Conservation (phyloP, 2,113 vertebrate genomes). For the Rhabdomys dilectus region DNA sequence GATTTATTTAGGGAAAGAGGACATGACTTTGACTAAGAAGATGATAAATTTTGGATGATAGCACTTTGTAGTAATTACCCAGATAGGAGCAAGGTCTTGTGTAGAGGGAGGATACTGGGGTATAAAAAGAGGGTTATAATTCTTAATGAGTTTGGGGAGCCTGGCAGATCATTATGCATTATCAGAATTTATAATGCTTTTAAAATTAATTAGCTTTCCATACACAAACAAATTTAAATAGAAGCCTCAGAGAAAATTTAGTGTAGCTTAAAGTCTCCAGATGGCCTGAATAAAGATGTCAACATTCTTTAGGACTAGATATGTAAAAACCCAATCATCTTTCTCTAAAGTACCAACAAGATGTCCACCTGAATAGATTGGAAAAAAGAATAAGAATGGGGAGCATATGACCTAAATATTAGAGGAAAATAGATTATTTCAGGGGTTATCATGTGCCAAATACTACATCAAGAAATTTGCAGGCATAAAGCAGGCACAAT, state of each 20-base stretch:
- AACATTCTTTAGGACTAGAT: neutral
- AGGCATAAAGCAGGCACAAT: neutral
- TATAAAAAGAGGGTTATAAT: neutral
- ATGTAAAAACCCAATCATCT: neutral
- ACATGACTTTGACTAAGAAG: neutral
- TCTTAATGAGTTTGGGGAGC: constrained; percentile 24
- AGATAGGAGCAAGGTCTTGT: constrained; percentile 9
- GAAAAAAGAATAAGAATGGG: neutral
- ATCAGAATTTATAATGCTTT: constrained; percentile 58
- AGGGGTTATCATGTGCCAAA: neutral
- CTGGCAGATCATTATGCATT: constrained; percentile 45
- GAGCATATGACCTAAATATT: neutral
- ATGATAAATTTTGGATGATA: constrained; percentile 57
- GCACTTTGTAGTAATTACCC: constrained; percentile 55
- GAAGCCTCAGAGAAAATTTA: neutral
- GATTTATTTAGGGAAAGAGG: constrained; percentile 15
- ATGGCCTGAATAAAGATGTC: neutral
- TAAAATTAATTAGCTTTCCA: constrained; percentile 54
- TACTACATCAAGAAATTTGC: neutral
- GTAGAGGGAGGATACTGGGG: neutral
- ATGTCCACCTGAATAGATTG: neutral
- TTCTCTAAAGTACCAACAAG: neutral
- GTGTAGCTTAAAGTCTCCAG: neutral
- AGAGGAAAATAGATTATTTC: neutral
- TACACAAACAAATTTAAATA: constrained; percentile 34